Conservation (phyloP, 2,797 vertebrate genomes). For the Amblyraja radiata region DNA sequence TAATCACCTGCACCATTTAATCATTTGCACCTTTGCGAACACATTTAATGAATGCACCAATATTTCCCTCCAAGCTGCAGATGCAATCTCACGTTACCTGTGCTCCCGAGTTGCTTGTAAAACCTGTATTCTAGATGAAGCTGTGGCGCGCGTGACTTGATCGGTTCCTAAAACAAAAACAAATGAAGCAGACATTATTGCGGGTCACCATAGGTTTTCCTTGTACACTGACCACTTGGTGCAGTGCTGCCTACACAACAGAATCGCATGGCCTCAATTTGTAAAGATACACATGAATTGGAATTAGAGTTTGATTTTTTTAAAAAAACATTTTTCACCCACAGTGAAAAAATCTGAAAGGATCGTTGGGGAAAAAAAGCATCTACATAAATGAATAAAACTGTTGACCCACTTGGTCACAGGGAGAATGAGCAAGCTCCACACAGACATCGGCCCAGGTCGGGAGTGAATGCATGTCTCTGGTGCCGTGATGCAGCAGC, state of each 20-base stretch:
- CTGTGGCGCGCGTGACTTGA: conserved; percentile 95
- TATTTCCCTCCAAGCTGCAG: neutral
- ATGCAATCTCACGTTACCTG: conserved; percentile 62
- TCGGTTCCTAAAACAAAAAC: conserved; percentile 76
- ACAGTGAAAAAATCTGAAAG: too few species aligned
- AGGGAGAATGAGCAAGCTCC: too few species aligned
- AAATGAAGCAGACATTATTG: neutral
- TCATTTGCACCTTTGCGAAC: neutral
- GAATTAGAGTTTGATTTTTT: too few species aligned
- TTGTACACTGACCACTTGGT: neutral
- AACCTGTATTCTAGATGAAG: conserved; percentile 98
- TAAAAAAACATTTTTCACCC: too few species aligned
- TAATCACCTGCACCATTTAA: neutral
- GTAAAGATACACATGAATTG: neutral
- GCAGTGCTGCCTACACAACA: neutral
- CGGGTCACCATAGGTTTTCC: neutral
- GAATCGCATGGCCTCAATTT: neutral
- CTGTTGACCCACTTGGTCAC: too few species aligned
- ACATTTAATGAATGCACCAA: neutral
- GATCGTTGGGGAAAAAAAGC: too few species aligned
- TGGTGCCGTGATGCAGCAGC: too few species aligned
- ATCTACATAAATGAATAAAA: too few species aligned
- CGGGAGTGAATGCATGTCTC: too few species aligned
- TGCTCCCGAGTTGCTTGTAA: conserved; percentile 93
- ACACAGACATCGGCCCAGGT: too few species aligned